phyloP scores from a whole-genome alignment of 64 coral and sea anemone genomes.

The Pachyseris speciosa region DNA sequence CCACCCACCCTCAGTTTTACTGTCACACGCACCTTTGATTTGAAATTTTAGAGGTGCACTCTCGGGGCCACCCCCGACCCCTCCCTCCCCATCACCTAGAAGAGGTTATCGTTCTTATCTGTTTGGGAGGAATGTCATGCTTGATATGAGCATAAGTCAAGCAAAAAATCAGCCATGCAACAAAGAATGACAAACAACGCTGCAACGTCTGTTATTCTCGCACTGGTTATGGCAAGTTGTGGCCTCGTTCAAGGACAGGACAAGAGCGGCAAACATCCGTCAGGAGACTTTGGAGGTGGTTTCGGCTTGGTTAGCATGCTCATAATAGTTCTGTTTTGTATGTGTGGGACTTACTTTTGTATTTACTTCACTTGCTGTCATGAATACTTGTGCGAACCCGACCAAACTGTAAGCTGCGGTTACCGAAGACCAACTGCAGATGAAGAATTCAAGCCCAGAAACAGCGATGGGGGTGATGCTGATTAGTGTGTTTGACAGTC shows the following conservation, averaged over 20 bases:
- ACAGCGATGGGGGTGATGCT: not conserved
- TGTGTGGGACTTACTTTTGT: not conserved
- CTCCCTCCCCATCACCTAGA: too few species aligned
- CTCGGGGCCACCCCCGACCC: too few species aligned
- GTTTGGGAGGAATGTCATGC: too few species aligned
- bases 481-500: too few species aligned
- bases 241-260: not conserved
- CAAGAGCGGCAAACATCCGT: not conserved
- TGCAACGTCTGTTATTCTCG: not conserved
- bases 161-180: too few species aligned
- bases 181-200: not conserved
- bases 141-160: too few species aligned
- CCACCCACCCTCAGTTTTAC: too few species aligned
- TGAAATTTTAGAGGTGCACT: too few species aligned
- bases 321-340: not conserved
- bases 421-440: not conserved
- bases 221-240: not conserved
- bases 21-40: too few species aligned
- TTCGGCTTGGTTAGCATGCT: not conserved
- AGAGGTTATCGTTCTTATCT: too few species aligned
- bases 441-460: not conserved
- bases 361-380: conserved; percentile 15
- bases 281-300: not conserved
- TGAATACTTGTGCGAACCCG: not conserved
- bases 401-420: not conserved